A percentile compares a stretch with the other conserved stretches of the same genome.
These are phyloP conservation scores for Todus mexicanus DNA, from an alignment of 2,797 vertebrate species.

Conservation along the genomic window DNA sequence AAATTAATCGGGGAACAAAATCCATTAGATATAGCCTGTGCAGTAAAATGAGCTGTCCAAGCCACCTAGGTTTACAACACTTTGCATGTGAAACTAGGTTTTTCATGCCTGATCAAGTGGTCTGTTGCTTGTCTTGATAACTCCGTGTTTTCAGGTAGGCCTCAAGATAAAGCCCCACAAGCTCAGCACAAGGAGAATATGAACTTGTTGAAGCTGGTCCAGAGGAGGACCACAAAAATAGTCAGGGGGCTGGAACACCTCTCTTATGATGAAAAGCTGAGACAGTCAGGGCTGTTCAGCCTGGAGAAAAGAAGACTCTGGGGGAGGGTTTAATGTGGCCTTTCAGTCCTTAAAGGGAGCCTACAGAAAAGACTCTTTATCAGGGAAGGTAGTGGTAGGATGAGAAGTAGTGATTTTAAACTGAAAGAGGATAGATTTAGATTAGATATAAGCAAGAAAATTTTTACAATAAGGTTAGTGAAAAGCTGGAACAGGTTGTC, in stretches of 20 bases:
- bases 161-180: not conserved
- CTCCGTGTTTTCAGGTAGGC: not conserved
- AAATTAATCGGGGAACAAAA: not conserved
- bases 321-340: not conserved
- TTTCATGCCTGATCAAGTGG: not conserved
- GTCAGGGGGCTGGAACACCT: not conserved
- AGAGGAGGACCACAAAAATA: not conserved
- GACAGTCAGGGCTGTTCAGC: not conserved
- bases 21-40: not conserved
- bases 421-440: not conserved
- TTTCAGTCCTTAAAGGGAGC: not conserved
- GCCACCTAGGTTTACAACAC: not conserved
- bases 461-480: not conserved
- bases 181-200: not conserved
- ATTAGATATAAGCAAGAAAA: not conserved
- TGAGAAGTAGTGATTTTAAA: not conserved
- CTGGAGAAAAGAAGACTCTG: not conserved
- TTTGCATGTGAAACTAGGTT: not conserved
- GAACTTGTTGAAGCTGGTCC: not conserved
- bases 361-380: not conserved
- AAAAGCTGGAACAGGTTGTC: not conserved
- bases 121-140: not conserved
- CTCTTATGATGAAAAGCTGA: not conserved
- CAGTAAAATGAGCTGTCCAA: not conserved
- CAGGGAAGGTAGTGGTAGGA: not conserved